phyloP scores from a whole-genome alignment of 1,140 invertebrate genomes.

The Araneus ventricosus region DNA sequence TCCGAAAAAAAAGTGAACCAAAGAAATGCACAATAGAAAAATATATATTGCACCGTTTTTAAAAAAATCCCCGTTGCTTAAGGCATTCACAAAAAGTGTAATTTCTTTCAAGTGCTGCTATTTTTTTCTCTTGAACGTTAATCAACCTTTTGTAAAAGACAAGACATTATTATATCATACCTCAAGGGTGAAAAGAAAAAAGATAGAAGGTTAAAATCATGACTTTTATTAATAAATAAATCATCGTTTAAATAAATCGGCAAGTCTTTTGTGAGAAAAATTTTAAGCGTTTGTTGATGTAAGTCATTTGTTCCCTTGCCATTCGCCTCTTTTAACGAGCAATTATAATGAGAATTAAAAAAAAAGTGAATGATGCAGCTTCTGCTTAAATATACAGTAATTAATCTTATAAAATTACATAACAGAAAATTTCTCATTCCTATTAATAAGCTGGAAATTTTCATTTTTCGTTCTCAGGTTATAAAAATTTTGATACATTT shows the following conservation, averaged over 20 bases:
- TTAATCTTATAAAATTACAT: no score
- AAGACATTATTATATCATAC: constrained; percentile 35
- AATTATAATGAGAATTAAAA: no score
- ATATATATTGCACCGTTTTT: neutral
- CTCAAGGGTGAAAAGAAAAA: neutral
- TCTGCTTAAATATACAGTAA: no score
- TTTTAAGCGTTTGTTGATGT: neutral
- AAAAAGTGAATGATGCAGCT: no score
- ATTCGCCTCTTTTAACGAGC: no score
- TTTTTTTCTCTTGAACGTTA: neutral
- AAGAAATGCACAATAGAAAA: neutral
- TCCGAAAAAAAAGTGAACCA: neutral
- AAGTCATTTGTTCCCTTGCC: no score
- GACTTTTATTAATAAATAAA: constrained; percentile 39
- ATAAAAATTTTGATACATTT: no score
- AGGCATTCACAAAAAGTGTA: neutral
- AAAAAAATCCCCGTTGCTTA: neutral
- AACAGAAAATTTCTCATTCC: no score
- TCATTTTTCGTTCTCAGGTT: no score
- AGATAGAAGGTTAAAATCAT: neutral
- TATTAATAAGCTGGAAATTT: no score
- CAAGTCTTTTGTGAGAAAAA: neutral
- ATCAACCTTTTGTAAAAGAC: constrained; percentile 1
- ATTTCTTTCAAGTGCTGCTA: constrained; percentile 18
- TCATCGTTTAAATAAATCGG: constrained; percentile 10